Conservation (phyloP, 2,113 vertebrate species). For the Marmota monax region DNA sequence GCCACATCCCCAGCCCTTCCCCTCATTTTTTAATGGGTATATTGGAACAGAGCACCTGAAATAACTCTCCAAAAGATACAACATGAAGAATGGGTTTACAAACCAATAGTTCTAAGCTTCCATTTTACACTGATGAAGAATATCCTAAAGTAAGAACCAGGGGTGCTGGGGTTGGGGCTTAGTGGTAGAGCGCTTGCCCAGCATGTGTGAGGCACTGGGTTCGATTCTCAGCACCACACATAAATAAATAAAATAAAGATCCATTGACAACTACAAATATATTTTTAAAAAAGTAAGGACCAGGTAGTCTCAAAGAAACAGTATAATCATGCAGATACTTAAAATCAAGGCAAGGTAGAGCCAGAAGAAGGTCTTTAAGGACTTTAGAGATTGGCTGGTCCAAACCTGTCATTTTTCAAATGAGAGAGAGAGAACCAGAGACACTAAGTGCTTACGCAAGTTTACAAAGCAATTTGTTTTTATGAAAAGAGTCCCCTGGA, state of each 20-base stretch:
- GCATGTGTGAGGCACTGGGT: no score
- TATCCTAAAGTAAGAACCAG: not conserved
- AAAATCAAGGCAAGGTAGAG: constrained; percentile 43
- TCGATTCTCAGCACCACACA: no score
- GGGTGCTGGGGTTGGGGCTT: not conserved
- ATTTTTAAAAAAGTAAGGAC: not conserved
- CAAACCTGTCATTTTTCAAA: constrained; percentile 47
- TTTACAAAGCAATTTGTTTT: constrained; percentile 49
- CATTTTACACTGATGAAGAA: not conserved
- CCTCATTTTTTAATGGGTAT: not conserved
- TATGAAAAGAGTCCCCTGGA: not conserved
- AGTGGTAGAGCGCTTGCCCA: no score
- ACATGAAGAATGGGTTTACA: constrained; percentile 25
- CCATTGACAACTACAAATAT: no score
- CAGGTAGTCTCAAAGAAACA: not conserved
- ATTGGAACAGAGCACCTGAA: not conserved
- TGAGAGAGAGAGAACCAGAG: constrained; percentile 10
- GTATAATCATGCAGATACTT: not conserved
- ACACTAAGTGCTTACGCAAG: not conserved
- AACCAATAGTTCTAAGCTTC: not conserved
- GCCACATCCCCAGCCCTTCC: not conserved
- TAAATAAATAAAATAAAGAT: no score
- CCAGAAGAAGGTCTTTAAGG: not conserved
- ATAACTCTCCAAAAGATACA: not conserved
- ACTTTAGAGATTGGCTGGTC: constrained; percentile 43